A percentile compares a stretch with the other conserved stretches of the same genome.
These are phyloP conservation scores for Trissolcus brochymenae DNA, from an alignment of 2,888 invertebrate species.

Conservation along the genomic window DNA sequence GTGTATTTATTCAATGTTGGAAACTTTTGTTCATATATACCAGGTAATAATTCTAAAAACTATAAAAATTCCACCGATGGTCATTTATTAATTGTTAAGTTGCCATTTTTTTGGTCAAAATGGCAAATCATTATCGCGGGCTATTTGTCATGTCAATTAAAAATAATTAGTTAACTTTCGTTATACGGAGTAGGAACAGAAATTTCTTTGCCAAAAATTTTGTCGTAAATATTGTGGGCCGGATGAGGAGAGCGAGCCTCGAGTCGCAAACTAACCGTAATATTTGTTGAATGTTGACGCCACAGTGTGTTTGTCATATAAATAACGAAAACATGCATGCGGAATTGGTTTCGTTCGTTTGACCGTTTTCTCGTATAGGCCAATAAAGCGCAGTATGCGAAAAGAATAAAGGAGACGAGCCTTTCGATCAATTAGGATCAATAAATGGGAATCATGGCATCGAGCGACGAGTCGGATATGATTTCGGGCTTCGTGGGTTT, in stretches of 20 bases:
- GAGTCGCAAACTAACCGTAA: constrained; percentile 23
- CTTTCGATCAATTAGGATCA: constrained; percentile 75
- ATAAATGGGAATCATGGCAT: constrained; percentile 70
- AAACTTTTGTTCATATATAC: too few species aligned
- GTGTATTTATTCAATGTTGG: too few species aligned
- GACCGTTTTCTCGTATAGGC: constrained; percentile 27
- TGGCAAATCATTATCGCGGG: constrained; percentile 23
- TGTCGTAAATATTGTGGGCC: constrained; percentile 40
- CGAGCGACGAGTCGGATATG: constrained; percentile 59
- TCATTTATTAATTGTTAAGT: constrained; percentile 25
- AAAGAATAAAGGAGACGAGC: constrained; percentile 9
- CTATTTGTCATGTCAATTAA: constrained; percentile 51
- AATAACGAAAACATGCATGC: constrained; percentile 40
- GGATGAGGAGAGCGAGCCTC: background rate
- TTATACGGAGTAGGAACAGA: background rate
- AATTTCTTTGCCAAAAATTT: constrained; percentile 8
- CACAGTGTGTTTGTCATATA: constrained; percentile 45
- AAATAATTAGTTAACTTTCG: constrained; percentile 53
- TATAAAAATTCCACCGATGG: background rate
- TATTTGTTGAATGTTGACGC: constrained; percentile 53
- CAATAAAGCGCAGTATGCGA: constrained; percentile 19
- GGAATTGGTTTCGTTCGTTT: constrained; percentile 36
- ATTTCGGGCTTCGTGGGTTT: constrained; percentile 67
- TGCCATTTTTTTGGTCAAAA: constrained; percentile 38
- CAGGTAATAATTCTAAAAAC: too few species aligned